These are phyloP conservation scores for Danio albolineatus DNA, from an alignment of 2,797 vertebrate species.

Conservation along the genomic window DNA sequence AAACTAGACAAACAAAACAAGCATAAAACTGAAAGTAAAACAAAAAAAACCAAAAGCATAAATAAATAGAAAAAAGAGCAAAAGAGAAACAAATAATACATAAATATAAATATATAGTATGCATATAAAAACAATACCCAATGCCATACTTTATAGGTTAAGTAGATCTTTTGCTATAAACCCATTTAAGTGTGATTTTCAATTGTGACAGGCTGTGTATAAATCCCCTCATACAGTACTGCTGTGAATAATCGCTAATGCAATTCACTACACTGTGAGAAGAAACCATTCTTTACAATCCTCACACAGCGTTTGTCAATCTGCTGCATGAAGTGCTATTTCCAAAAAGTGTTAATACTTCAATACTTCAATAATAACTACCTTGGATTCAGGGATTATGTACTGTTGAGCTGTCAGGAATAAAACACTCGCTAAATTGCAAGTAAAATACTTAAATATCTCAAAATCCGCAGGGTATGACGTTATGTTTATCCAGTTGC, in stretches of 20 bases:
- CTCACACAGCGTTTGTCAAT: neutral
- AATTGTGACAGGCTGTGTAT: neutral
- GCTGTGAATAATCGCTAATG: no score
- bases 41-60: neutral
- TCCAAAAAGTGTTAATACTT: neutral
- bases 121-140: no score
- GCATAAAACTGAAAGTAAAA: neutral
- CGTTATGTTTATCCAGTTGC: neutral
- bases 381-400: constrained; percentile 13
- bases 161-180: neutral
- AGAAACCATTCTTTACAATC: neutral
- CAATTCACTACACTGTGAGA: neutral
- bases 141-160: no score
- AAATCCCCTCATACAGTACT: neutral
- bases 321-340: neutral
- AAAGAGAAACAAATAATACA: no score
- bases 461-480: neutral
- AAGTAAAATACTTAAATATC: neutral
- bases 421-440: neutral
- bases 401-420: neutral
- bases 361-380: neutral
- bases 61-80: neutral
- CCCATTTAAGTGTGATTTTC: neutral
- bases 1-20: no score
- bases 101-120: no score